Percentiles rank a stretch among this genome's conserved stretches.
These are phyloP conservation scores for Macrostomum cliftonense DNA, from an alignment of 2,888 invertebrate species.

Conservation along the genomic window DNA sequence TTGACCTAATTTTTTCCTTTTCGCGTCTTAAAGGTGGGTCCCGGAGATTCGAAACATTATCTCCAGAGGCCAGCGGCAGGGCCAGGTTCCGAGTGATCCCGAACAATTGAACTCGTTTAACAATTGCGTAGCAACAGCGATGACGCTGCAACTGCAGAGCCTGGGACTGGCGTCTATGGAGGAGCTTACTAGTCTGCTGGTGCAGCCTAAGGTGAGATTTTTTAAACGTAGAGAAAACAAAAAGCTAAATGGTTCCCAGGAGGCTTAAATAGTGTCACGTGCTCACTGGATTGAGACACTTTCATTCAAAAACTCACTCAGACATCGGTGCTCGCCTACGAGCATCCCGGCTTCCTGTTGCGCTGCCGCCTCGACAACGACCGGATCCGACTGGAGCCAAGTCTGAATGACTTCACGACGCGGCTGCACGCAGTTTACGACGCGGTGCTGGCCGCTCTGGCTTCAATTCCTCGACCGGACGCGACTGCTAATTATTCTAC, in stretches of 20 bases:
- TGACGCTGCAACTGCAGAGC: slow-evolving; percentile 68
- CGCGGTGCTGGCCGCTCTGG: slow-evolving; percentile 43
- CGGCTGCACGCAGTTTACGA: slow-evolving; percentile 53
- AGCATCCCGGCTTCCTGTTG: slow-evolving; percentile 37
- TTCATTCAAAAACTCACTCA: slow-evolving; percentile 13
- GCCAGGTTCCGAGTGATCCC: slow-evolving; percentile 34
- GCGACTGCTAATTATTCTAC: too few species aligned
- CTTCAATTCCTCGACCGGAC: too few species aligned
- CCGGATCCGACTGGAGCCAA: slow-evolving; percentile 38
- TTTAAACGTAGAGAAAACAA: too few species aligned
- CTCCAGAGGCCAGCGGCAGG: slow-evolving; percentile 35
- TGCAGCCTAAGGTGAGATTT: too few species aligned
- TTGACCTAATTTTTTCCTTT: too few species aligned
- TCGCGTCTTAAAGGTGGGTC: slow-evolving; percentile 27
- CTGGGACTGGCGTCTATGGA: slow-evolving; percentile 59
- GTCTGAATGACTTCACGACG: slow-evolving; percentile 49
- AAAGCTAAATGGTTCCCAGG: too few species aligned
- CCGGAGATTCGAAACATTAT: slow-evolving; percentile 36
- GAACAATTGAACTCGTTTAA: slow-evolving; percentile 58
- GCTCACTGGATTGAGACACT: too few species aligned
- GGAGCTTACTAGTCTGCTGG: slow-evolving; percentile 56
- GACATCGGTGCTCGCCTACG: slow-evolving; percentile 32
- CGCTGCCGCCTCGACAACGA: slow-evolving; percentile 34
- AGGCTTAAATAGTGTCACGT: too few species aligned
- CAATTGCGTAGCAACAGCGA: slow-evolving; percentile 62